Evolutionary conservation across 92 coral and sea anemone species (phyloP).

Genomic region (Heliopora coerulea): DNA sequence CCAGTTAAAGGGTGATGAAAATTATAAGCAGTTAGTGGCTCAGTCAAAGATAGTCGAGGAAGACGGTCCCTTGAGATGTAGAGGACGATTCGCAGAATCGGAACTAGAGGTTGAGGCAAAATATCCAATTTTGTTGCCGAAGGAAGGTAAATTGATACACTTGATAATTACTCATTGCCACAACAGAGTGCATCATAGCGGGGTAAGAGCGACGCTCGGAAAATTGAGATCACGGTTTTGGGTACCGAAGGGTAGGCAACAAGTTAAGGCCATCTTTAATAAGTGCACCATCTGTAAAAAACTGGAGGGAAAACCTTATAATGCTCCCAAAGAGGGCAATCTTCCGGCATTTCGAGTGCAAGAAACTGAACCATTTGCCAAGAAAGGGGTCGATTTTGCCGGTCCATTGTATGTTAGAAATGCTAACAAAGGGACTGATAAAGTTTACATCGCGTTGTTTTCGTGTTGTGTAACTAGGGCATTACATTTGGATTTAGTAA

Average conservation of each 20-base stretch:
- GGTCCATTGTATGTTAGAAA: constrained; percentile 46
- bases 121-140: constrained; percentile 44
- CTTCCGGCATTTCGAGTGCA: constrained; percentile 48
- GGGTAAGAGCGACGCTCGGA: constrained; percentile 50
- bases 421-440: not conserved
- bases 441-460: constrained; percentile 39
- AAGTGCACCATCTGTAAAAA: constrained; percentile 44
- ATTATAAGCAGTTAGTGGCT: not conserved
- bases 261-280: constrained; percentile 36
- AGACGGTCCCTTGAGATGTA: constrained; percentile 24
- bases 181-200: constrained; percentile 49
- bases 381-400: constrained; percentile 47
- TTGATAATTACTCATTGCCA: constrained; percentile 44
- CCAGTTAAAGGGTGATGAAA: not conserved
- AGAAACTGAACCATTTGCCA: constrained; percentile 38
- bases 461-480: constrained; percentile 51
- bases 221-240: constrained; percentile 49
- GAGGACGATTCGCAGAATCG: constrained; percentile 41
- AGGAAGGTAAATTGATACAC: constrained; percentile 23
- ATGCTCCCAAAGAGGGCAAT: constrained; percentile 23
- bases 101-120: constrained; percentile 45
- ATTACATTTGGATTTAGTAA: constrained; percentile 37
- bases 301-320: constrained; percentile 41
- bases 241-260: constrained; percentile 59
- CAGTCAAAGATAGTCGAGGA: constrained; percentile 15